Evolutionary conservation across 1,140 invertebrate genomes (phyloP).

Genomic region (Ceratosolen solmsi): DNA sequence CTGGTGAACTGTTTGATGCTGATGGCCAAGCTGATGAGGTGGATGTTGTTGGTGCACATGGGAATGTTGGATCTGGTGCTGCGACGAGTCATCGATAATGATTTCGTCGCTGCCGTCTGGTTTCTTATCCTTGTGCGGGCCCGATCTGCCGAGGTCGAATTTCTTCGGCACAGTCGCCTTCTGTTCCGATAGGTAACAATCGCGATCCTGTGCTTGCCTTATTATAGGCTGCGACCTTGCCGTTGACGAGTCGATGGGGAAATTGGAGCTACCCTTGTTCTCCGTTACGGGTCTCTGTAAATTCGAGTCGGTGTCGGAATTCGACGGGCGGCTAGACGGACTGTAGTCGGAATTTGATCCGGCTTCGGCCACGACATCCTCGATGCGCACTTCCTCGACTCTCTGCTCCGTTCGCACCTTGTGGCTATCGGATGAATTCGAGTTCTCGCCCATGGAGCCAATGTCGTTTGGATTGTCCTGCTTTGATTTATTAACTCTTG

Average conservation of each 20-base stretch:
- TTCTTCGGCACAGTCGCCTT: constrained; percentile 12
- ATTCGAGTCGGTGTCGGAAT: constrained; percentile 58
- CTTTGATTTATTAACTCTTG: constrained; percentile 65
- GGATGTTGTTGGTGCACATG: constrained; percentile 57
- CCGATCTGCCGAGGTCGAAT: constrained; percentile 54
- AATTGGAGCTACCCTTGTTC: constrained; percentile 44
- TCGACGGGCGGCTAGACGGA: constrained; percentile 60
- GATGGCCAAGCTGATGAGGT: constrained; percentile 55
- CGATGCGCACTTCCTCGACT: constrained; percentile 69
- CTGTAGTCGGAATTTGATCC: constrained; percentile 66
- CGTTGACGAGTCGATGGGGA: background rate
- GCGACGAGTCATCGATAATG: constrained; percentile 59
- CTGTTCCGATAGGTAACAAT: constrained; percentile 16
- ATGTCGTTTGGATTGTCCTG: constrained; percentile 66
- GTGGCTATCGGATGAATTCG: constrained; percentile 70
- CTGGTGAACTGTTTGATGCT: constrained; percentile 51
- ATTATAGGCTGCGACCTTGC: constrained; percentile 10
- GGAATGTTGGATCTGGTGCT: constrained; percentile 61
- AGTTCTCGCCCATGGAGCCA: constrained; percentile 68
- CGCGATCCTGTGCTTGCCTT: constrained; percentile 20
- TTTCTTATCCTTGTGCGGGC: constrained; percentile 56
- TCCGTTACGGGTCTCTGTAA: constrained; percentile 35
- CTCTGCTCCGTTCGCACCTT: constrained; percentile 66
- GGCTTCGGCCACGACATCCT: constrained; percentile 69
- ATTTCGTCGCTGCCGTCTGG: constrained; percentile 58